A percentile compares a stretch with the other conserved stretches of the same genome.
These are phyloP conservation scores for Pantherophis guttatus DNA, from an alignment of 2,113 vertebrate species.

Conservation along the genomic window DNA sequence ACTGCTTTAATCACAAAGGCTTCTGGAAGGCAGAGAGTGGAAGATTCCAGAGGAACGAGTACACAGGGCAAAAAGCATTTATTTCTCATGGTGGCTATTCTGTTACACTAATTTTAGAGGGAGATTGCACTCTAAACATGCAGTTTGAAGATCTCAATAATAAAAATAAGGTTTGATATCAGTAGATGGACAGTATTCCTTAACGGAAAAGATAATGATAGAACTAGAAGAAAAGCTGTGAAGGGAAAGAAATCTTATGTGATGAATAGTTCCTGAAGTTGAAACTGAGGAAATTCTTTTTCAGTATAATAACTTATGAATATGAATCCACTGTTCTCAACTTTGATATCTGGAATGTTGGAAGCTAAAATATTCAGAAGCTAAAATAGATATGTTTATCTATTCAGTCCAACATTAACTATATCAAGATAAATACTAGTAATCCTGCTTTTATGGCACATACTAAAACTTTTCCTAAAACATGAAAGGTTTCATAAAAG, in stretches of 20 bases:
- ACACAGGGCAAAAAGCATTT: conserved; percentile 47
- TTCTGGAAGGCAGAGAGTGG: conserved; percentile 69
- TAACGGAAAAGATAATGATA: neutral
- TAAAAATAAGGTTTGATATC: conserved; percentile 31
- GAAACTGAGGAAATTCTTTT: conserved; percentile 25
- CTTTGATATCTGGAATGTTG: conserved; percentile 8
- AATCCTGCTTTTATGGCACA: conserved; percentile 38
- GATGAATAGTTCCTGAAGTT: conserved; percentile 10
- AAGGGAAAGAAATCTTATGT: conserved; percentile 29
- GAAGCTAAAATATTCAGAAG: conserved; percentile 3
- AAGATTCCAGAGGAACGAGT: conserved; percentile 58
- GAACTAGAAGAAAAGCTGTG: conserved; percentile 5
- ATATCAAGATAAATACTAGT: conserved; percentile 46
- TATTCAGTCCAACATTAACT: conserved; percentile 20
- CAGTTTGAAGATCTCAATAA: conserved; percentile 20
- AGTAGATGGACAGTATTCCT: conserved; percentile 38
- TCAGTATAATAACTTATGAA: conserved; percentile 30
- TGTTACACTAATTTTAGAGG: conserved; percentile 50
- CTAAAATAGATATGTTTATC: neutral
- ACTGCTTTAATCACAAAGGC: conserved; percentile 81
- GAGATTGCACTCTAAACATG: conserved; percentile 43
- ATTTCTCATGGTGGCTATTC: conserved; percentile 49
- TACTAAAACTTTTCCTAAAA: conserved; percentile 47
- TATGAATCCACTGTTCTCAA: conserved; percentile 7
- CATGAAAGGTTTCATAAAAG: conserved; percentile 77